Base-by-base conservation (phyloP, 2,888 invertebrate genomes). In the Drosophila anomalata region DNA sequence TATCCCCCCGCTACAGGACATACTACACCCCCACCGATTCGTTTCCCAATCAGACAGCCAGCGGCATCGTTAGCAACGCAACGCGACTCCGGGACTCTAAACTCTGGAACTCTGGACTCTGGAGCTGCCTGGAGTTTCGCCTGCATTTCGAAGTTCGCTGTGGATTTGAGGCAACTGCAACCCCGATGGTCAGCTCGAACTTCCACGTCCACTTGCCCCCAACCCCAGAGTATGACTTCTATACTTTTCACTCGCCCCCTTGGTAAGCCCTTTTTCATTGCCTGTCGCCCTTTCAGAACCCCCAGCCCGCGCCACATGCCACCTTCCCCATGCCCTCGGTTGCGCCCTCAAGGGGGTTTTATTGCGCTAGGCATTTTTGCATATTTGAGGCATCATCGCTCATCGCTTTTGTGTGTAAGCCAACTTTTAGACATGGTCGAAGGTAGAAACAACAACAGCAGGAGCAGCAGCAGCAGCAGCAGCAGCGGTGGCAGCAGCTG, bases 371-470 rank as follows among this genome's bases (percentile, higher is more conserved):
- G 88, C 85, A 88, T 88, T 85, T 85, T 85, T 85, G 85, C 85
- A 85, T 85, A 85, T 88, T 85, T 85, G 85, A 85, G 85, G 85
- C 85, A 85, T 85, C 85, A 88, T 85, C 88, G 85, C 85, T 85
- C 88, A 88, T 88, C 81, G 87, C 87, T 83, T 88, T 88, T 87
- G 87, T 88, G 58, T 61, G 76, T 86, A 82, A 71, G 63, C 76
- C 67, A 75, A 75, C 76, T 75, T 70, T 70, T 72, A 70, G 70
- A 70, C 70, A 70, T 72, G 70, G 72, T 55, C 53, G 71, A 61
- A 60, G 72, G 73, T 55, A 56, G 48, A 26, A 48, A 67, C 55
- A 54, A 42, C 68, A 54, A 54, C 47, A 17, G 39, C 67, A 41
- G 47, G 39, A 24, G 22, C 22, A 24, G 22, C 22, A 24, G 22